These are phyloP conservation scores for Phalacrocorax carbo DNA, from an alignment of 2,113 vertebrate genomes.

Conservation along the genomic window DNA sequence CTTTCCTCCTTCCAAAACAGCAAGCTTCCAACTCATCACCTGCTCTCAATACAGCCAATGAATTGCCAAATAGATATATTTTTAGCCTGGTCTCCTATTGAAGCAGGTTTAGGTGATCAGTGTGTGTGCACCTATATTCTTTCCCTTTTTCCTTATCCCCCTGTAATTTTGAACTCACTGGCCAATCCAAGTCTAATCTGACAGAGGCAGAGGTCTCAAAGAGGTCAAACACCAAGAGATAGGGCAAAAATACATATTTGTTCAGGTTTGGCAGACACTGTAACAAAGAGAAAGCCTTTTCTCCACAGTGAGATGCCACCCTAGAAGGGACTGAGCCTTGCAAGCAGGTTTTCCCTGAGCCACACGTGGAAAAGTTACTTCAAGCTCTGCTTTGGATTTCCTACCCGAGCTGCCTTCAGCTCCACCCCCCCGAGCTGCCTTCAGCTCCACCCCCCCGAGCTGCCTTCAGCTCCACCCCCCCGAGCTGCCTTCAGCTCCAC, in stretches of 20 bases:
- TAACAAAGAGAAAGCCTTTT: background rate
- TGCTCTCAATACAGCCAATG: background rate
- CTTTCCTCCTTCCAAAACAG: background rate
- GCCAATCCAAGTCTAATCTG: background rate
- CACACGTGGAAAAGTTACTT: accelerated
- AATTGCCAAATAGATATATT: background rate
- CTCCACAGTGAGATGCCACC: background rate
- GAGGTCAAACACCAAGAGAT: background rate
- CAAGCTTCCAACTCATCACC: background rate
- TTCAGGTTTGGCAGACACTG: background rate
- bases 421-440: background rate
- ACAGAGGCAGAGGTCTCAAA: background rate
- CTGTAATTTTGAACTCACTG: background rate
- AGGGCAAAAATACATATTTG: background rate
- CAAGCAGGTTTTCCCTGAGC: background rate
- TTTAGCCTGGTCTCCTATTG: background rate
- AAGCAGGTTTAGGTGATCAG: background rate
- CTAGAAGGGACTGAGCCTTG: background rate
- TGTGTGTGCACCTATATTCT: background rate
- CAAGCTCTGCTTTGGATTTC: background rate
- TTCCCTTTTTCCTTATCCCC: background rate
- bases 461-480: background rate
- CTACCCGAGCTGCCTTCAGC: background rate
- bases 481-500: background rate
- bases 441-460: background rate